phyloP scores from a whole-genome alignment of 2,113 vertebrate genomes.

The Pleuronectes platessa region DNA sequence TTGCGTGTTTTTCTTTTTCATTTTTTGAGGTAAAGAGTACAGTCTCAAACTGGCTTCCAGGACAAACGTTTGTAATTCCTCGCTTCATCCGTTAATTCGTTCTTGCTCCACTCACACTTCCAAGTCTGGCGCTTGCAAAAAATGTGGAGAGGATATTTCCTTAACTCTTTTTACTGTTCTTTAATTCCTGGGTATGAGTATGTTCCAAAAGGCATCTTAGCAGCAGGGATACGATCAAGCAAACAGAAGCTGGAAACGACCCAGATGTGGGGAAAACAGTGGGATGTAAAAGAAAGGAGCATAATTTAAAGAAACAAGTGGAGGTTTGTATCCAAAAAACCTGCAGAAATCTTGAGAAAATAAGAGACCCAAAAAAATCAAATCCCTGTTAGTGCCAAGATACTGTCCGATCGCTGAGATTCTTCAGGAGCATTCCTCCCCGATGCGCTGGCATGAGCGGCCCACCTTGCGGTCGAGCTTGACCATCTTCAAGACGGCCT shows the following conservation, averaged over 20 bases:
- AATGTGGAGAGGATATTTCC: conserved; percentile 55
- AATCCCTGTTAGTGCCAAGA: conserved; percentile 64
- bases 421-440: conserved; percentile 94
- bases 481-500: conserved; percentile 99
- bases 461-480: conserved; percentile 99
- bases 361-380: conserved; percentile 28
- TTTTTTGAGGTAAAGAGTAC: conserved; percentile 75
- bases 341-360: conserved; percentile 43
- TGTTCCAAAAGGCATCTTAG: conserved; percentile 72
- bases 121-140: conserved; percentile 43
- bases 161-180: conserved; percentile 54
- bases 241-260: conserved; percentile 44
- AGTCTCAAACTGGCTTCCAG: conserved; percentile 59
- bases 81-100: conserved; percentile 35
- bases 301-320: conserved; percentile 37
- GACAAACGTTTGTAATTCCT: conserved; percentile 55
- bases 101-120: conserved; percentile 44
- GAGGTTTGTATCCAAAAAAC: conserved; percentile 43
- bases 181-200: conserved; percentile 41
- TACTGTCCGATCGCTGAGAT: conserved; percentile 40
- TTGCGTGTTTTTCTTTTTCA: conserved; percentile 12
- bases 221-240: conserved; percentile 68
- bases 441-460: conserved; percentile 98
- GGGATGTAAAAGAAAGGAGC: conserved; percentile 37
- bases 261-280: conserved; percentile 6